phyloP scores from a whole-genome alignment of 2,888 invertebrate genomes.

The Watsonalla cultraria region DNA sequence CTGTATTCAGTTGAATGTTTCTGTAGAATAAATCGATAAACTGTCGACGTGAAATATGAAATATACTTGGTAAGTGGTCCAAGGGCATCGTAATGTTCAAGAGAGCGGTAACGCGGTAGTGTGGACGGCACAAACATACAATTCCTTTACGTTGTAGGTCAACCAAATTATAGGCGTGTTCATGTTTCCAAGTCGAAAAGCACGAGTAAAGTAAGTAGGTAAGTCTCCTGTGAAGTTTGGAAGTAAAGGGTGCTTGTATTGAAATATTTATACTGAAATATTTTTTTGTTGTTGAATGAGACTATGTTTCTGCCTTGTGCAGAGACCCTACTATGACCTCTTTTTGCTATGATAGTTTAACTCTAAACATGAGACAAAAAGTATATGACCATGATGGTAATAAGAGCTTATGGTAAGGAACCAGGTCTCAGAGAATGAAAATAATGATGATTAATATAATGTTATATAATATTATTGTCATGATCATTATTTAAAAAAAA shows the following conservation, averaged over 20 bases:
- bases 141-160: neutral
- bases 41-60: conserved; percentile 18
- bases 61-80: conserved; percentile 21
- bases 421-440: too few species aligned
- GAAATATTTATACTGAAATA: neutral
- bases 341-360: too few species aligned
- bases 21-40: conserved; percentile 13
- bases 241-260: neutral
- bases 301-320: too few species aligned
- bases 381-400: too few species aligned
- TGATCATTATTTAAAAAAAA: too few species aligned
- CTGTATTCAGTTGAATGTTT: neutral
- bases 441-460: too few species aligned
- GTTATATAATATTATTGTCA: too few species aligned
- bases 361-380: too few species aligned
- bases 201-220: neutral
- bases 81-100: conserved; percentile 22
- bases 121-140: neutral
- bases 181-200: neutral
- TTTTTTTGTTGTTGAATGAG: neutral
- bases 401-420: too few species aligned
- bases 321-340: too few species aligned
- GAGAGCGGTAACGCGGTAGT: conserved; percentile 9
- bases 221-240: neutral
- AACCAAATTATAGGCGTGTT: conserved; percentile 5